Percentiles rank a stretch among this genome's conserved stretches.
phyloP scores from a whole-genome alignment of 2,113 vertebrate genomes.

The Urocolius indicus region DNA sequence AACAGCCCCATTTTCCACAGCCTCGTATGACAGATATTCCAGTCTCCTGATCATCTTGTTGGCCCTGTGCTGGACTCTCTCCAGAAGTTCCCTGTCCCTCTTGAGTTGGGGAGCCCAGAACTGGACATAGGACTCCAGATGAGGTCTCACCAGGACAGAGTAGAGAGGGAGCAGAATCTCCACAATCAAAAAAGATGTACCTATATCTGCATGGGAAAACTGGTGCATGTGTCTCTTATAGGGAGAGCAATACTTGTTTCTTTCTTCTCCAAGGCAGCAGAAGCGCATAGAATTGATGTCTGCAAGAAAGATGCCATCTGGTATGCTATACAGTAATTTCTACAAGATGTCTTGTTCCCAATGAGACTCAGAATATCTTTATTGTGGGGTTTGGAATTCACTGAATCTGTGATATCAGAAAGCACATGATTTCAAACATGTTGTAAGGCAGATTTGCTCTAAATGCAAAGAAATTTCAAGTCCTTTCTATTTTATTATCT shows the following conservation, averaged over 20 bases:
- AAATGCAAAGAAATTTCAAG: neutral
- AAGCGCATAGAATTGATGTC: neutral
- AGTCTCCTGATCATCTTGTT: too few species aligned
- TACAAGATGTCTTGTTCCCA: conserved; percentile 50
- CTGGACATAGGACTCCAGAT: too few species aligned
- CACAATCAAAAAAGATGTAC: neutral
- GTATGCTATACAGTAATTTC: conserved; percentile 23
- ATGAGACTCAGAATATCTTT: conserved; percentile 38
- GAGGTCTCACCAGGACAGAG: too few species aligned
- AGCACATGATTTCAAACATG: conserved; percentile 11
- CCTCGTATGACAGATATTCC: too few species aligned
- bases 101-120: too few species aligned
- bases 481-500: neutral
- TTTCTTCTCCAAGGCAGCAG: conserved; percentile 49
- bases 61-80: too few species aligned
- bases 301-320: conserved; percentile 62
- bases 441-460: conserved; percentile 8
- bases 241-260: neutral
- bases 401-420: conserved; percentile 19
- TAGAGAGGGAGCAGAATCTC: too few species aligned
- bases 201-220: neutral
- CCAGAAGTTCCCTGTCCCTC: too few species aligned
- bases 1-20: too few species aligned
- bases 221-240: neutral
- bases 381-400: conserved; percentile 2